Conservation (phyloP, 2,797 vertebrate genomes). For the Rhinella marina region DNA sequence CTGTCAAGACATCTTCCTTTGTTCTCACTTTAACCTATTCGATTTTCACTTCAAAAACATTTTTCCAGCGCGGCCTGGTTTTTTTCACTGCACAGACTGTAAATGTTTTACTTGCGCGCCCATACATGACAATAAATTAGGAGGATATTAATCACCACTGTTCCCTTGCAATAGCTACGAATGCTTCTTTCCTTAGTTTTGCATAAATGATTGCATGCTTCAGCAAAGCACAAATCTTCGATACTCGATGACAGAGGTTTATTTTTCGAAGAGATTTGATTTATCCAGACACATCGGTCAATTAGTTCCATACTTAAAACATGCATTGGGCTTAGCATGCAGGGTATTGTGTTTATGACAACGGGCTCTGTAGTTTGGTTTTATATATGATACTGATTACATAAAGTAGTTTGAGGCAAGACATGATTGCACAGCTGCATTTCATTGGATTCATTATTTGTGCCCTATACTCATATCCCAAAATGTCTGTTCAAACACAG, state of each 20-base stretch:
- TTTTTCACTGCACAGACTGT: slow-evolving; percentile 87
- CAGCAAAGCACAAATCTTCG: slow-evolving; percentile 81
- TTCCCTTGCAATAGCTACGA: slow-evolving; percentile 85
- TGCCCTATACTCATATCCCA: slow-evolving; percentile 19
- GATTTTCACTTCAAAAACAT: slow-evolving; percentile 72
- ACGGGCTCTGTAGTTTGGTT: neutral
- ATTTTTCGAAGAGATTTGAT: slow-evolving; percentile 81
- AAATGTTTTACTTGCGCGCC: slow-evolving; percentile 95
- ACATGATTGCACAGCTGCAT: slow-evolving; percentile 33
- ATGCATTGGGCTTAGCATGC: neutral
- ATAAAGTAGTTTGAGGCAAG: slow-evolving; percentile 29
- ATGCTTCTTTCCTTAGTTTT: slow-evolving; percentile 80
- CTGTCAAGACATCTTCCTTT: slow-evolving; percentile 29
- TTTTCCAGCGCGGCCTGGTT: slow-evolving; percentile 78
- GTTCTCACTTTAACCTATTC: slow-evolving; percentile 57
- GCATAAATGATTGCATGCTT: slow-evolving; percentile 92
- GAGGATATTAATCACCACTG: slow-evolving; percentile 88
- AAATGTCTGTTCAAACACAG: neutral
- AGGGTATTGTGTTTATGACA: slow-evolving; percentile 31
- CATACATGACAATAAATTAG: slow-evolving; percentile 96
- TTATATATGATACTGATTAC: slow-evolving; percentile 48
- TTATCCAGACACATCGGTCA: slow-evolving; percentile 81
- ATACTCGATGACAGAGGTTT: slow-evolving; percentile 84
- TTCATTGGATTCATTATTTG: slow-evolving; percentile 36
- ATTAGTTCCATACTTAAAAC: slow-evolving; percentile 81